A percentile compares a stretch with the other conserved stretches of the same genome.
These are phyloP conservation scores for Anthoscopus minutus DNA, from an alignment of 2,113 vertebrate genomes.

Conservation along the genomic window DNA sequence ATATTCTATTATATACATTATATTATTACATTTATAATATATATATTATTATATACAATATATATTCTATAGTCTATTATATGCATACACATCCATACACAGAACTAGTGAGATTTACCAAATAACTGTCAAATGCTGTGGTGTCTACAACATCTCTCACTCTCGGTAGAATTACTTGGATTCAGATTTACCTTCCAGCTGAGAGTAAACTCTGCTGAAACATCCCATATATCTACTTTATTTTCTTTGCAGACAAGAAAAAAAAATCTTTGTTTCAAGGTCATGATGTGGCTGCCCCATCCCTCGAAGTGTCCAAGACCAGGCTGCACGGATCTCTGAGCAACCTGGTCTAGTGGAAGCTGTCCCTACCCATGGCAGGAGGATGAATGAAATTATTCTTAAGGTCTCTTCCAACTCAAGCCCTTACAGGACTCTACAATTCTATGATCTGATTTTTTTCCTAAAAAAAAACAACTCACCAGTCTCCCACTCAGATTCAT, in stretches of 20 bases:
- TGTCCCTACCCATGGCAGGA: background rate
- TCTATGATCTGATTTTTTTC: background rate
- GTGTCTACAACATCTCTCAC: background rate
- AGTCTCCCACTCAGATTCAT: background rate
- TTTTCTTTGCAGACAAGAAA: background rate
- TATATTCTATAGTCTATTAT: too few relatives aligned
- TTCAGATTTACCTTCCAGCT: background rate
- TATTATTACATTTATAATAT: too few relatives aligned
- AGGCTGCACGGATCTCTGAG: background rate
- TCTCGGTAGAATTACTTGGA: background rate
- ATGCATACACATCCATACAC: background rate
- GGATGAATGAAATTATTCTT: background rate
- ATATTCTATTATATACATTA: too few relatives aligned
- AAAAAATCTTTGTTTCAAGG: background rate
- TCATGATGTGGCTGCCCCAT: background rate
- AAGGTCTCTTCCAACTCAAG: background rate
- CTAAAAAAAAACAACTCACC: background rate
- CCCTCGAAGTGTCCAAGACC: background rate
- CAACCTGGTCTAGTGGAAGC: background rate
- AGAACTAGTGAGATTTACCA: background rate
- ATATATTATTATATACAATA: too few relatives aligned
- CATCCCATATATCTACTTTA: background rate
- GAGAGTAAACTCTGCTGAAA: background rate
- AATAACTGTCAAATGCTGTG: background rate
- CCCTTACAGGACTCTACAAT: background rate